These are phyloP conservation scores for Apaloderma vittatum DNA, from an alignment of 2,113 vertebrate genomes.

Conservation along the genomic window DNA sequence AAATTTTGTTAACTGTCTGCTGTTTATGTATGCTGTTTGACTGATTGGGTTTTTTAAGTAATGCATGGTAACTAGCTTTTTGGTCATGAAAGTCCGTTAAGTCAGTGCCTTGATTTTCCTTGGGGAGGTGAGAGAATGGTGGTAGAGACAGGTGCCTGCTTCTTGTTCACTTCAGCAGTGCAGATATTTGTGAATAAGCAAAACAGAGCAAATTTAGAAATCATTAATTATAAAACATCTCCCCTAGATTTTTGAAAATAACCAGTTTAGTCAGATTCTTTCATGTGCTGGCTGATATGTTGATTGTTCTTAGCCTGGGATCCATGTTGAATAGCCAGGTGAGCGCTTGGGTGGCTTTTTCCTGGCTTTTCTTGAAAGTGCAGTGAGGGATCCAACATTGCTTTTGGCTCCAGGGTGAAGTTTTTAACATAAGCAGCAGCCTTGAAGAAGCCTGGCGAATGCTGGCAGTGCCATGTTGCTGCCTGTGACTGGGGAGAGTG, in stretches of 20 bases:
- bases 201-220: background rate
- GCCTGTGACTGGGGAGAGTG: background rate
- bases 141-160: background rate
- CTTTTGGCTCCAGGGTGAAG: background rate
- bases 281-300: accelerated
- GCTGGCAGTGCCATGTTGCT: accelerated
- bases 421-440: background rate
- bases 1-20: background rate
- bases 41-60: background rate
- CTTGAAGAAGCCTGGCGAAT: background rate
- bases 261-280: background rate
- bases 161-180: background rate
- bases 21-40: background rate
- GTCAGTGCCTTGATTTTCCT: background rate
- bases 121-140: background rate
- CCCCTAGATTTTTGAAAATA: background rate
- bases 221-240: background rate
- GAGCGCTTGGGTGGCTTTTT: background rate
- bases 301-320: background rate
- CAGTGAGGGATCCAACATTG: background rate
- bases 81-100: background rate
- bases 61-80: background rate
- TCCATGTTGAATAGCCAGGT: background rate
- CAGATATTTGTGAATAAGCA: background rate
- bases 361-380: background rate